Evolutionary conservation across 2,888 invertebrate species (phyloP).

Genomic region (Cosmorhoe ocellata): DNA sequence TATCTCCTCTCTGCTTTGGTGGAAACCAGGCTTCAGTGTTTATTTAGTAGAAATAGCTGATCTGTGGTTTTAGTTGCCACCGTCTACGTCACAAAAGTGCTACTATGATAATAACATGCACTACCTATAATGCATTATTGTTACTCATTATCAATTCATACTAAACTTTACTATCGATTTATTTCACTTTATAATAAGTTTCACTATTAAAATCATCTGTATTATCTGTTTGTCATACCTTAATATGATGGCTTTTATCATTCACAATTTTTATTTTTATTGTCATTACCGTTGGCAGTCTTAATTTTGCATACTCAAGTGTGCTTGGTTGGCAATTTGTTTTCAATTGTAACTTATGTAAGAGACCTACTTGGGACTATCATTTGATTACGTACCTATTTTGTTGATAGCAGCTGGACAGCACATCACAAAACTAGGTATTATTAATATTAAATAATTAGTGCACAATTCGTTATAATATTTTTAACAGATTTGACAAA

Average conservation of each 20-base stretch:
- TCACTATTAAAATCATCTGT: slow-evolving; percentile 18
- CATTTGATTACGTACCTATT: slow-evolving; percentile 34
- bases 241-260: background rate
- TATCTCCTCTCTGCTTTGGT: too few species aligned
- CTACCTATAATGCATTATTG: too few species aligned
- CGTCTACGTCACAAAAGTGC: too few species aligned
- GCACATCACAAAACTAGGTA: slow-evolving; percentile 40
- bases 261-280: background rate
- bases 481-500: slow-evolving; percentile 9
- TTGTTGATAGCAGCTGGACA: slow-evolving; percentile 63
- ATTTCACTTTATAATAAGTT: background rate
- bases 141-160: background rate
- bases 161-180: background rate
- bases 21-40: too few species aligned
- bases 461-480: background rate
- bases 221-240: slow-evolving; percentile 29
- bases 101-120: too few species aligned
- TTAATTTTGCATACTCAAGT: slow-evolving; percentile 8
- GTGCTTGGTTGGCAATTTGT: background rate
- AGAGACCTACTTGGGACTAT: slow-evolving; percentile 15
- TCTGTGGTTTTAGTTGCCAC: too few species aligned
- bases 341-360: slow-evolving; percentile 36
- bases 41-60: too few species aligned
- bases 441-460: slow-evolving; percentile 11
- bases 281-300: slow-evolving; percentile 16